Percentiles rank a stretch among this genome's conserved stretches.
These are phyloP conservation scores for Meles meles DNA, from an alignment of 2,113 vertebrate genomes.

Conservation along the genomic window DNA sequence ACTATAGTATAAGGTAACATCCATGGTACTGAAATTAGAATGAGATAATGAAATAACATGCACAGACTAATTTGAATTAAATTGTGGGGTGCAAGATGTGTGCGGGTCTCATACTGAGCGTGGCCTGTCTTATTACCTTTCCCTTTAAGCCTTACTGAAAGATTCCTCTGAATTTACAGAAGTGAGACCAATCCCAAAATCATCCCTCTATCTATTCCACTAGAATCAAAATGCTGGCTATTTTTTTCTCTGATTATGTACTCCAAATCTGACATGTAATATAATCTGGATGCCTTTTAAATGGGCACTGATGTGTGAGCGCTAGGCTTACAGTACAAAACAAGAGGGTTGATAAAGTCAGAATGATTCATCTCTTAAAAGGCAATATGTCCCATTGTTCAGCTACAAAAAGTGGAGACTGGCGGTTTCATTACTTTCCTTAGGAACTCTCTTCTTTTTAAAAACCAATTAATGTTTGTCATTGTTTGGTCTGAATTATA, in stretches of 20 bases:
- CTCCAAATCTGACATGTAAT: neutral
- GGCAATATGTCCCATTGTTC: neutral
- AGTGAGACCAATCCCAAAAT: neutral
- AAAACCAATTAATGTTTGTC: conserved; percentile 59
- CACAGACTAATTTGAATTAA: conserved; percentile 62
- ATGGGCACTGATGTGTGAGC: neutral
- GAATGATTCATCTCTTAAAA: conserved; percentile 11
- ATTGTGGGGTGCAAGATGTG: conserved; percentile 18
- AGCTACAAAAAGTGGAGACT: neutral
- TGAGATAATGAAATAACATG: conserved; percentile 56
- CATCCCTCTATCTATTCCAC: neutral
- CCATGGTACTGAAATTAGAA: conserved; percentile 55
- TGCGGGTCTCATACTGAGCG: conserved; percentile 52
- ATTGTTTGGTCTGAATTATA: conserved; percentile 41
- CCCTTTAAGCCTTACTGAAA: conserved; percentile 35
- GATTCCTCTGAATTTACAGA: conserved; percentile 39
- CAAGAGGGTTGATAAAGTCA: neutral
- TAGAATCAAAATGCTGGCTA: neutral
- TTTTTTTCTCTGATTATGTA: neutral
- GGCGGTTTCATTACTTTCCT: conserved; percentile 28
- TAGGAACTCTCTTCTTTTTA: conserved; percentile 35
- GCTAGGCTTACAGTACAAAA: neutral
- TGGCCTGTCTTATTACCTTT: conserved; percentile 50
- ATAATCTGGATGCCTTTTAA: neutral
- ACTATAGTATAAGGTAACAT: conserved; percentile 50